Percentiles rank a stretch among this genome's conserved stretches.
phyloP scores from a whole-genome alignment of 30 jellyfish, hydroid and myxozoan species.

The Euphysa ruthae region DNA sequence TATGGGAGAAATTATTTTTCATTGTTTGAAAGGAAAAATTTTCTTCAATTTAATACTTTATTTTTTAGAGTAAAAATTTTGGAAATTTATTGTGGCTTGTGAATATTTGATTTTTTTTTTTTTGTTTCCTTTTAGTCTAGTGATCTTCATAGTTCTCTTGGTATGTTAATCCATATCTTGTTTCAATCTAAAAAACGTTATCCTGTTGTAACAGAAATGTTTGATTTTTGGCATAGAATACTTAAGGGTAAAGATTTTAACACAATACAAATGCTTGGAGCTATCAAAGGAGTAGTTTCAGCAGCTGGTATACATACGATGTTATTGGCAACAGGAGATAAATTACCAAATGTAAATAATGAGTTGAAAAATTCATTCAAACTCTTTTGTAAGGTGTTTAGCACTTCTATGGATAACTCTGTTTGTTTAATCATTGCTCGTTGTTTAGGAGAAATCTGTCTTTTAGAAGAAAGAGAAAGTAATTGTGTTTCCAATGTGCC shows the following conservation, averaged over 20 bases:
- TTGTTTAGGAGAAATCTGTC: background rate
- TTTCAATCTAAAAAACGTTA: background rate
- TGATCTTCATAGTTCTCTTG: slow-evolving; percentile 17
- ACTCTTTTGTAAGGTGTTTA: background rate
- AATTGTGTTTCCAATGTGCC: slow-evolving; percentile 8
- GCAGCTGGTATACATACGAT: background rate
- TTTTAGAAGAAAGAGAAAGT: background rate
- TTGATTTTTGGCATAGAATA: slow-evolving; percentile 8
- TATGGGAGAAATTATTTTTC: too few relatives aligned
- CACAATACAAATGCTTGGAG: slow-evolving; percentile 18
- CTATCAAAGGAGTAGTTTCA: slow-evolving; percentile 24
- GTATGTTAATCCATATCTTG: background rate
- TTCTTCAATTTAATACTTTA: too few relatives aligned
- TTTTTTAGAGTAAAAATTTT: too few relatives aligned
- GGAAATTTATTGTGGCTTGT: too few relatives aligned
- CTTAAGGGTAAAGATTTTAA: background rate
- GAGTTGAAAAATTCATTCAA: background rate
- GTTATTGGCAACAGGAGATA: background rate
- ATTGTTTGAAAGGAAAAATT: too few relatives aligned
- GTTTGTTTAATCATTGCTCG: slow-evolving; percentile 11
- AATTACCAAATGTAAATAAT: background rate
- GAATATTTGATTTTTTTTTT: background rate
- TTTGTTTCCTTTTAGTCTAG: background rate
- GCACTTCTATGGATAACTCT: slow-evolving; percentile 4
- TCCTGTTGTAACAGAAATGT: background rate